Percentiles rank a stretch among this genome's conserved stretches.
Evolutionary conservation across 2,113 vertebrate species (phyloP).

Genomic region (Physeter macrocephalus): DNA sequence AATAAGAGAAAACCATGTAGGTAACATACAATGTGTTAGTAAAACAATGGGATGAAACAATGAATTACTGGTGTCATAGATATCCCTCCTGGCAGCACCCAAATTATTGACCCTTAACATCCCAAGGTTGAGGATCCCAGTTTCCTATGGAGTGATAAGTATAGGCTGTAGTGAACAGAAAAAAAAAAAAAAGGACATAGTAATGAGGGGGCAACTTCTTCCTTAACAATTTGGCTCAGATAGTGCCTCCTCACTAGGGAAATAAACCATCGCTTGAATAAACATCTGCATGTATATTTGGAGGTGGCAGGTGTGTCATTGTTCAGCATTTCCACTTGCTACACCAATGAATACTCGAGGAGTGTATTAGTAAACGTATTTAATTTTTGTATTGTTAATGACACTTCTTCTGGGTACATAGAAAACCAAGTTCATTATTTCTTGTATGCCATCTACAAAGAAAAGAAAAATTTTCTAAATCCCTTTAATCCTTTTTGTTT

Average conservation of each 20-base stretch:
- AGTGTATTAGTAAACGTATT: not conserved
- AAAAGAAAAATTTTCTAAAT: not conserved
- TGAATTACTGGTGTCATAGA: not conserved
- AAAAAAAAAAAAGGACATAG: not conserved
- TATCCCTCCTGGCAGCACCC: not conserved
- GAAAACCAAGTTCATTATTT: not conserved
- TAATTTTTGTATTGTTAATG: not conserved
- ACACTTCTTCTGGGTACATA: not conserved
- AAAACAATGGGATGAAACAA: not conserved
- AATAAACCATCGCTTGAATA: constrained; percentile 12
- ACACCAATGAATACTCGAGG: not conserved
- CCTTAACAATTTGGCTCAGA: not conserved
- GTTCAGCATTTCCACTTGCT: not conserved
- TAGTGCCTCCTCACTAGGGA: not conserved
- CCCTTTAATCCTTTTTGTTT: not conserved
- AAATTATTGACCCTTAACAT: not conserved
- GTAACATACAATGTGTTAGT: not conserved
- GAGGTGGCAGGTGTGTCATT: not conserved
- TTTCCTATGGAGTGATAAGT: not conserved
- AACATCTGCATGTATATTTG: constrained; percentile 9
- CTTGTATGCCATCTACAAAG: not conserved
- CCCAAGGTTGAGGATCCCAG: not conserved
- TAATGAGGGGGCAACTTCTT: not conserved
- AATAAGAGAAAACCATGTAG: not conserved
- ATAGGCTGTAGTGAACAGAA: not conserved